These are phyloP conservation scores for Rhegmatorhina hoffmannsi DNA, from an alignment of 2,113 vertebrate species.

Conservation along the genomic window DNA sequence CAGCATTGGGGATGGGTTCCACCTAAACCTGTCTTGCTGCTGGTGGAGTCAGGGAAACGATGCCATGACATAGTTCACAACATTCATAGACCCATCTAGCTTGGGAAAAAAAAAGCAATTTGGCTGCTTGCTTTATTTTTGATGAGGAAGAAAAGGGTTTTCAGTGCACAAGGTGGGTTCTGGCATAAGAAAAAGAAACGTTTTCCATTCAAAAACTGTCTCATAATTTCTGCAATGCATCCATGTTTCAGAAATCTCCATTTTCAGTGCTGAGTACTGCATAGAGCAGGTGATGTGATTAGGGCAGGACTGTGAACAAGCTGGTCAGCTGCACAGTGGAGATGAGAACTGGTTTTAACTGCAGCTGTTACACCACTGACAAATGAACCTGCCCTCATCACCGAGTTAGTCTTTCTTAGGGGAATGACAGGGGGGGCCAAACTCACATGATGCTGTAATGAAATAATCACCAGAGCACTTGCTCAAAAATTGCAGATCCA, in stretches of 20 bases:
- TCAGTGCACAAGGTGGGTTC: background rate
- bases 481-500: background rate
- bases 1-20: background rate
- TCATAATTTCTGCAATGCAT: background rate
- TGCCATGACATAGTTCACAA: rapidly evolving
- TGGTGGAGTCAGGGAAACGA: background rate
- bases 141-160: background rate
- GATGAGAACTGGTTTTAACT: background rate
- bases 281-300: background rate
- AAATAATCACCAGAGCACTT: background rate
- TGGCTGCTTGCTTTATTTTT: background rate
- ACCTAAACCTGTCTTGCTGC: background rate
- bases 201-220: background rate
- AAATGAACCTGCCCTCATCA: constrained; percentile 26
- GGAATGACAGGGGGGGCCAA: background rate
- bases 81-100: background rate
- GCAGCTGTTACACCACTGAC: constrained; percentile 45
- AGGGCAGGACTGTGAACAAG: background rate
- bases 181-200: background rate
- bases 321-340: background rate
- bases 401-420: background rate
- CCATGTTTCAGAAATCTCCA: background rate
- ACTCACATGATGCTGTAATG: background rate
- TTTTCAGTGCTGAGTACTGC: background rate
- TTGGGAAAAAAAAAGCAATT: background rate